These are phyloP conservation scores for Gandaritis pyraliata DNA, from an alignment of 2,888 invertebrate genomes.

Conservation along the genomic window DNA sequence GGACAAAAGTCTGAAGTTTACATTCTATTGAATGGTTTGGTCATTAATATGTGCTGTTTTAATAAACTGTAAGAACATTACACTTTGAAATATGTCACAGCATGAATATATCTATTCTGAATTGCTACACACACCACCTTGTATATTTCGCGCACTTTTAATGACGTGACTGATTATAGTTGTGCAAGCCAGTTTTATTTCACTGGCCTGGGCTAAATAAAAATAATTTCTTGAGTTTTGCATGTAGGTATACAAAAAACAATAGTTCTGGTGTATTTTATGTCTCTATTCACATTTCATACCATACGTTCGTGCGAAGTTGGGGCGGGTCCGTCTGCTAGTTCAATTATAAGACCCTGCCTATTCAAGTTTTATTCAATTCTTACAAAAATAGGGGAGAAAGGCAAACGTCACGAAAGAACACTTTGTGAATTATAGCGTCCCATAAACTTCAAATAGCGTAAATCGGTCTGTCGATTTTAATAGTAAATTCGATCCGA, in stretches of 20 bases:
- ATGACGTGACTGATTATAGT: no score
- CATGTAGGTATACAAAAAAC: background rate
- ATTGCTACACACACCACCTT: no score
- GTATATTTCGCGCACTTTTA: no score
- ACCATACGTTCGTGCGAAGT: conserved; percentile 18
- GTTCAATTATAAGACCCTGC: conserved; percentile 28
- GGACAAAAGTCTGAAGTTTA: no score
- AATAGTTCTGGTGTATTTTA: conserved; percentile 21
- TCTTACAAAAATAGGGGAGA: conserved; percentile 32
- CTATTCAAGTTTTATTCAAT: conserved; percentile 22
- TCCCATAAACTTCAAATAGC: conserved; percentile 8
- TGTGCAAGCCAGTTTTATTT: no score
- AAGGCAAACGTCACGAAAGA: conserved; percentile 18
- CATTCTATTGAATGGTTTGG: no score
- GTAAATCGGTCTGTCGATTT: conserved; percentile 4
- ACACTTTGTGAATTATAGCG: conserved; percentile 11
- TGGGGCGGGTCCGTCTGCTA: conserved; percentile 28
- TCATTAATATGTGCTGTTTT: no score
- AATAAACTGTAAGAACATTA: no score
- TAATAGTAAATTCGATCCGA: conserved; percentile 4
- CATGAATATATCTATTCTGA: no score
- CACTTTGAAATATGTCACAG: no score
- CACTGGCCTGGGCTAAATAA: background rate
- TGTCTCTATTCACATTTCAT: conserved; percentile 26
- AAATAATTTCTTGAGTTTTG: no score